Conservation (phyloP, 1,140 invertebrate genomes). For the Belonocnema kinseyi region DNA sequence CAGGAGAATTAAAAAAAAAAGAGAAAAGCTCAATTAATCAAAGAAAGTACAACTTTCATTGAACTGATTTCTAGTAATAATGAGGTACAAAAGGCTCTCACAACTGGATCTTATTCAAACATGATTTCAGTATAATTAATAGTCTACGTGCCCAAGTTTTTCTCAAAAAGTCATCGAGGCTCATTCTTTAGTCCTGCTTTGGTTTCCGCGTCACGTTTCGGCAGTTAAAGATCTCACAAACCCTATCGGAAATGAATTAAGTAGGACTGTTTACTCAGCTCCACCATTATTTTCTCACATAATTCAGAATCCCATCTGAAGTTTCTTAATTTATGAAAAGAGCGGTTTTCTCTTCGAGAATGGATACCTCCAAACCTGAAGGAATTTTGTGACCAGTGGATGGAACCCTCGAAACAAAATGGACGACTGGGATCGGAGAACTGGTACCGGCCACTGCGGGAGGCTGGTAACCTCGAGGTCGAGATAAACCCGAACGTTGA, state of each 20-base stretch:
- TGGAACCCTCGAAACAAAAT: conserved; percentile 28
- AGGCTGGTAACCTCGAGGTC: conserved; percentile 11
- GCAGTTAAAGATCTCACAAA: conserved; percentile 61
- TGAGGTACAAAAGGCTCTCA: conserved; percentile 55
- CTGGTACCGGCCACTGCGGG: conserved; percentile 37
- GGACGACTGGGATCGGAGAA: conserved; percentile 14
- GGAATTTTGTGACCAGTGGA: too few species aligned
- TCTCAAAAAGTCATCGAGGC: conserved; percentile 49
- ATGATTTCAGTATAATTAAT: conserved; percentile 63
- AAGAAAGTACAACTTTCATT: conserved; percentile 54
- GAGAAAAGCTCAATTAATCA: not conserved
- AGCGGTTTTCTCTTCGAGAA: too few species aligned
- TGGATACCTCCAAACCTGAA: too few species aligned
- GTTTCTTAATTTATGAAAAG: too few species aligned
- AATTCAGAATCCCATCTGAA: too few species aligned
- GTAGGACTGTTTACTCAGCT: conserved; percentile 38
- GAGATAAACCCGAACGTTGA: conserved; percentile 44
- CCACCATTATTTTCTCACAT: too few species aligned
- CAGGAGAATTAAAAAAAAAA: not conserved
- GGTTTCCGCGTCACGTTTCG: conserved; percentile 66
- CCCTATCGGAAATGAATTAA: conserved; percentile 61
- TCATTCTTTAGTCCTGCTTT: conserved; percentile 54
- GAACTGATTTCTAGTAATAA: conserved; percentile 58
- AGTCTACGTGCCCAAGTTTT: conserved; percentile 38
- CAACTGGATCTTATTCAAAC: conserved; percentile 58